Evolutionary conservation across 2,113 vertebrate species (phyloP), one percentile per base, ranked within the genome.

Genomic region (Delphinapterus leucas): DNA sequence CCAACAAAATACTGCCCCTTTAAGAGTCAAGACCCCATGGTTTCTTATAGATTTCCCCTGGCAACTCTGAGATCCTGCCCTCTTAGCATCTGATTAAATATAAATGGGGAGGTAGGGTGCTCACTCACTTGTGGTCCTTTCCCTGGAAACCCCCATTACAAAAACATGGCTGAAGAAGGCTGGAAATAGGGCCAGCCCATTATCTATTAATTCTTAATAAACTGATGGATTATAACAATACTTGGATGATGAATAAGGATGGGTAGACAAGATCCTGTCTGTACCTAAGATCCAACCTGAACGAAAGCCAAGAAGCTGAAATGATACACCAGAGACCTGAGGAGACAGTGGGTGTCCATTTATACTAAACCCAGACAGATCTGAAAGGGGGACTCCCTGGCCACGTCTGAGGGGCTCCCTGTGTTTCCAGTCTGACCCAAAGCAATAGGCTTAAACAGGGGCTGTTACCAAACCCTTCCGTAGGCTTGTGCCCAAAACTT

Each of bases 181-280:
- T 96, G 92, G 95, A 98, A 98, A 98, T 81, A 96, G 82, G 89
- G 93, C 97, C 94, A 97, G 98, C 96, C 97, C 96, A 98, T 99
- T 98, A 98, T 97, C 97, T 98, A 99, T 98, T 98, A 98, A 99
- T 98, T 98, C 98, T 99, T 99, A 98, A 99, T 98, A 98, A 97
- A 97, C 97, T 96, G n/a, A 81, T 65, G 49, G 95, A 98, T 98
- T 98, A 95, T 97, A 97, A 98, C 87, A 88, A 98, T 98, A 98
- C 87, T 97, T n/a, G 0, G 94, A 98, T 93, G 97, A 98, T 97
- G 96, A 98, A 98, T 98, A 98, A 94, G 97, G 98, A 97, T 97
- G 93, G 83, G 96, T 53, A 98, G 98, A 98, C 97, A 98, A 97
- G 97, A 98, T 98, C 97, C 97, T 98, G 96, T 98, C 98, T 96